Evolutionary conservation across 2,888 invertebrate genomes (phyloP), one percentile per base, ranked within the genome.

Genomic region (Phyllotreta cruciferae): DNA sequence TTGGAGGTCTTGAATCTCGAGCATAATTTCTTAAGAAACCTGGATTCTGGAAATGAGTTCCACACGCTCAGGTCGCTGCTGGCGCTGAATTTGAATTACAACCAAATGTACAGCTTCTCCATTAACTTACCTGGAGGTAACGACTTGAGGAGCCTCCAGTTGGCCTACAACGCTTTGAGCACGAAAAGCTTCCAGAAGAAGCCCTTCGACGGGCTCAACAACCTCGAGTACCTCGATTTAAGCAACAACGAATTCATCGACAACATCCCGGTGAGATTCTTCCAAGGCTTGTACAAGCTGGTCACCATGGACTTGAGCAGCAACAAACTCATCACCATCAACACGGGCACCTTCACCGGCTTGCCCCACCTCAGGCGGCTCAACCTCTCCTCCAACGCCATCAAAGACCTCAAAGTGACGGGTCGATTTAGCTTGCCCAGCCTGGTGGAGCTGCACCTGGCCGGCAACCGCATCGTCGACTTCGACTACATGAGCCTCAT

Each of bases 401-500:
- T 80, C 1, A 61, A 68, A 8, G 49, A 57, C 4, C 66, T 76
- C 3, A 70, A 75, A 56, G 69, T 73, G 1, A 77, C 74, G 11
- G 79, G 79, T 4, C 71, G 76, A 6, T 70, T 78, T 35, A 66
- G 71, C 6, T 55, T 80, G 34, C 71, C 74, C 41, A 76, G 70
- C 63, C 63, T 80, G 14, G 73, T 77, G 62, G 75, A 73, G 13
- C 62, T 80, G 41, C 78, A 79, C 66, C 63, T 81, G 6, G 75
- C 78, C 0, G 60, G 69, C 34, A 81, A 81, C 62, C 70, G 74
- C 9, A 68, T 81, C 6, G 68, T 67, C 4, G 68, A 76, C 52
- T 67, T 81, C 9, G 76, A 78, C 60, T 79, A 78, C 60, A 71
- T 76, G 44, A 60, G 66, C n/a, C 64, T 80, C 39, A 68, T 77